phyloP scores from a whole-genome alignment of 2,113 vertebrate genomes.

The Oryzias melastigma region DNA sequence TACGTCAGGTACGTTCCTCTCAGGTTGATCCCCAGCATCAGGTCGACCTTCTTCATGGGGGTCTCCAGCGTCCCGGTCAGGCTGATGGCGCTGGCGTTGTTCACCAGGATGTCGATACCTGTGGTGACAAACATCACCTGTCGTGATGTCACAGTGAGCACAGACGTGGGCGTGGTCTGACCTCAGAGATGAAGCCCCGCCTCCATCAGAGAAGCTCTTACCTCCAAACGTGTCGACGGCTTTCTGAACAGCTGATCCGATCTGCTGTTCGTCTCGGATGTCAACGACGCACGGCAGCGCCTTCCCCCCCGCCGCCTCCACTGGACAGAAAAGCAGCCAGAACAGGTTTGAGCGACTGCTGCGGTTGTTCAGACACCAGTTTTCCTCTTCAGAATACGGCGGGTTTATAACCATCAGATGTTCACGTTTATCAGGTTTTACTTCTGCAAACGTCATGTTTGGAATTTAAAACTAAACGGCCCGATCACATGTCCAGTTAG shows the following conservation, averaged over 20 bases:
- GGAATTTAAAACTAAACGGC: too few species aligned
- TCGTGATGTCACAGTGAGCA: conserved; percentile 6
- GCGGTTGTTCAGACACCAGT: too few species aligned
- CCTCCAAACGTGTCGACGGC: conserved; percentile 92
- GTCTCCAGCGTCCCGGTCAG: conserved; percentile 93
- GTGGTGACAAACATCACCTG: conserved; percentile 19
- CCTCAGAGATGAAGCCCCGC: neutral
- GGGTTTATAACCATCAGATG: too few species aligned
- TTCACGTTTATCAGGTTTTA: too few species aligned
- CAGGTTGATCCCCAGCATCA: conserved; percentile 94
- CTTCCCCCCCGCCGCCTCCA: conserved; percentile 90
- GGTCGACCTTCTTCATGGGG: conserved; percentile 90
- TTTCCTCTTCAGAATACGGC: too few species aligned
- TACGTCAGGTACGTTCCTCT: conserved; percentile 96
- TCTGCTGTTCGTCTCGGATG: conserved; percentile 90
- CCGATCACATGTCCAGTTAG: too few species aligned
- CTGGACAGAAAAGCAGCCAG: conserved; percentile 57
- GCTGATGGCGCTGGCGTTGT: conserved; percentile 96
- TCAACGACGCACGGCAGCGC: conserved; percentile 92
- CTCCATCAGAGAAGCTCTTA: conserved; percentile 31
- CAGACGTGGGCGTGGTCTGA: neutral
- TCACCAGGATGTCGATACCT: conserved; percentile 92
- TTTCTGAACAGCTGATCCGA: conserved; percentile 82
- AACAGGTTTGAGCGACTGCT: too few species aligned
- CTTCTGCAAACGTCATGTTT: too few species aligned